Base-by-base conservation (phyloP, 2,888 invertebrate species). In the Therioaphis trifolii region DNA sequence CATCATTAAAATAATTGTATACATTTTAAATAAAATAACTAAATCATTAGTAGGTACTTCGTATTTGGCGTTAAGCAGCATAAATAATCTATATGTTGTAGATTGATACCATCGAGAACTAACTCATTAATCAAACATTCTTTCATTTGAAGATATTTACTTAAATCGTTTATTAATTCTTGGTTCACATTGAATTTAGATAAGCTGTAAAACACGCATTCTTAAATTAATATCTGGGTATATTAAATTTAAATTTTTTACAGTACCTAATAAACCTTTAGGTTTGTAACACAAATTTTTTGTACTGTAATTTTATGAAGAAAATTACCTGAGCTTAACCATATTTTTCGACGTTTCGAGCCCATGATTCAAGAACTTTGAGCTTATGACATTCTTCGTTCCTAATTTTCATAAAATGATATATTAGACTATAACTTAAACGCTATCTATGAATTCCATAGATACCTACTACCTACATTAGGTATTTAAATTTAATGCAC, bases 71-170 rank as follows among this genome's bases (percentile, higher is more conserved):
- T 49, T 49, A 78, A 21, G 12, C 78, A 78, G n/a, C 78, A 68
- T 40, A 68, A 66, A 68, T 52, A 78, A 78, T 78, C 68, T 5
- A 66, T 40, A 40, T 68, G 40, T 12, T 68, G 52, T 12, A 78
- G 35, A 78, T 78, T 24, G 55, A 78, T 78, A 18, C 78, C 24
- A 35, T 78, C 68, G 14, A 78, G 40, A 21, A 68, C 49, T 40
- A 78, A 18, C 40, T 78, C 55, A 1, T 24, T 40, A 35, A 78
- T 15, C 49, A 55, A 12, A 68, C 68, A 52, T 68, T 40, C 52
- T 15, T 78, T 35, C 27, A 55, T 78, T 75, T 75, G 58, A 5
- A 75, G 24, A 27, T 61, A 75, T 2, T 40, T 58, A 24, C 58
- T 75, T 21, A 75, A 75, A 24, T 18, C 40, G 12, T 75, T 61